Conservation (phyloP, 2,797 vertebrate genomes). For the Margarornis squamiger region DNA sequence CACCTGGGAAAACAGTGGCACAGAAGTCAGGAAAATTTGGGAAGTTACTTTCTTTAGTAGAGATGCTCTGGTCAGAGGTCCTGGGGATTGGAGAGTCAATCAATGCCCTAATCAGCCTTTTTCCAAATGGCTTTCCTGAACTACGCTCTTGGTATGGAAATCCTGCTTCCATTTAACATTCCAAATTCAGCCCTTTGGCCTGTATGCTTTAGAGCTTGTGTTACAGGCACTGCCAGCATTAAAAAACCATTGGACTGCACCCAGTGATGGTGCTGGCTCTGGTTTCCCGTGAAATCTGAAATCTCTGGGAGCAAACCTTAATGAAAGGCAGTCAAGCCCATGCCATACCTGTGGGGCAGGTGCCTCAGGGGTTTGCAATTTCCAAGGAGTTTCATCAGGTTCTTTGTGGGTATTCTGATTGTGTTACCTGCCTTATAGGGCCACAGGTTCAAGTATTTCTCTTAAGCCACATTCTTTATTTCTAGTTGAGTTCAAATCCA, state of each 20-base stretch:
- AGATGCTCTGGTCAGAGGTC: neutral
- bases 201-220: neutral
- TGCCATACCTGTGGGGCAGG: neutral
- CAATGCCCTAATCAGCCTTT: neutral
- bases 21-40: neutral
- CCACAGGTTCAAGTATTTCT: neutral
- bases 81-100: neutral
- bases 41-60: neutral
- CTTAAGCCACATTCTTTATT: neutral
- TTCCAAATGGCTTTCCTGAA: neutral
- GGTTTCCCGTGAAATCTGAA: neutral
- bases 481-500: neutral
- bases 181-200: neutral
- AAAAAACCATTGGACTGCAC: too few species aligned
- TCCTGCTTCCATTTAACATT: neutral
- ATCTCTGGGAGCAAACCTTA: neutral
- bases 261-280: neutral
- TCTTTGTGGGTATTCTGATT: neutral
- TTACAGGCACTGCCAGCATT: neutral
- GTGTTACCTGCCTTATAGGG: neutral
- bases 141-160: neutral
- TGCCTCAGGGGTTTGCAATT: neutral
- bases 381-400: neutral
- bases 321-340: neutral
- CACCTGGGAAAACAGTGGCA: neutral